phyloP scores from a whole-genome alignment of 2,113 vertebrate genomes.

The Spheniscus mendiculus region DNA sequence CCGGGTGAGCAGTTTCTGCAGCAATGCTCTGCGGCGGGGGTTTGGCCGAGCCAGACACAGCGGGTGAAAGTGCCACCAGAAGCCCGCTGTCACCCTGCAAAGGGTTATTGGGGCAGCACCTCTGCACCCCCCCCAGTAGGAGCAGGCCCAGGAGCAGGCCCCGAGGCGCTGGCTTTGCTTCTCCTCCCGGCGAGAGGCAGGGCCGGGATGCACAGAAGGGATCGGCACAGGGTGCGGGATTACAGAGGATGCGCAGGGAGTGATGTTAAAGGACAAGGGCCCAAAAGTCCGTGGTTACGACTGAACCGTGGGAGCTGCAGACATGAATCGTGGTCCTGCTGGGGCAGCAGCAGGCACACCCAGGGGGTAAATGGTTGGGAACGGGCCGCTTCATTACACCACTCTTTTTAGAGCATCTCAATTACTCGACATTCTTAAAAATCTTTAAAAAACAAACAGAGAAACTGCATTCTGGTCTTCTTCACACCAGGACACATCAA shows the following conservation, averaged over 20 bases:
- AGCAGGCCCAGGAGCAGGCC: neutral
- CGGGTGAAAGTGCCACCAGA: neutral
- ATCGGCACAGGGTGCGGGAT: neutral
- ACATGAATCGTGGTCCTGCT: neutral
- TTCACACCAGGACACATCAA: neutral
- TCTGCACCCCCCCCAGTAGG: rapidly evolving
- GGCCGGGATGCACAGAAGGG: neutral
- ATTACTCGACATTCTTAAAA: rapidly evolving
- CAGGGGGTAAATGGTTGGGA: rapidly evolving
- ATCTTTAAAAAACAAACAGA: neutral
- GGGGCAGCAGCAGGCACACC: neutral
- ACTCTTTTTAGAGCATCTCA: neutral
- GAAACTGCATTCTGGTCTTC: neutral
- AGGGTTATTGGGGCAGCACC: neutral
- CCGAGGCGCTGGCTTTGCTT: neutral
- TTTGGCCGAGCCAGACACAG: neutral
- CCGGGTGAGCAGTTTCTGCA: rapidly evolving
- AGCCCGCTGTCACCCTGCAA: neutral
- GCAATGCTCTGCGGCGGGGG: rapidly evolving
- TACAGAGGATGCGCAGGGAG: neutral
- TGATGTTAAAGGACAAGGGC: neutral
- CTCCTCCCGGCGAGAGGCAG: neutral
- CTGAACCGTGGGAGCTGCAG: neutral
- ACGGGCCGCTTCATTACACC: neutral
- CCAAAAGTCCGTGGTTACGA: neutral